Conservation (phyloP, 2,113 vertebrate genomes). For the Mungos mungo region DNA sequence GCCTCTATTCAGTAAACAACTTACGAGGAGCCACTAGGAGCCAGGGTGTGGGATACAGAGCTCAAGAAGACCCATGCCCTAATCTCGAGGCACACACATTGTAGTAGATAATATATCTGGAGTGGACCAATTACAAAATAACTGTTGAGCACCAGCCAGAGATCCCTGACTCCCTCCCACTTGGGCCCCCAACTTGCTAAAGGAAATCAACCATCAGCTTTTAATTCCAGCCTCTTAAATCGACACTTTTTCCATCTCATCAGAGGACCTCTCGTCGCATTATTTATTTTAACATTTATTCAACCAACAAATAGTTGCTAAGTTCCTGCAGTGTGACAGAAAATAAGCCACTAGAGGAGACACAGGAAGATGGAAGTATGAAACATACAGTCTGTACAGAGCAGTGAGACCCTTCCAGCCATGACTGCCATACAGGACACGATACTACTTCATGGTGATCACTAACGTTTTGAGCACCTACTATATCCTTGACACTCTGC, state of each 20-base stretch:
- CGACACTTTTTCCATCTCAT: not conserved
- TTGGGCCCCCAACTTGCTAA: not conserved
- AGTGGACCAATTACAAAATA: not conserved
- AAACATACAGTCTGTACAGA: not conserved
- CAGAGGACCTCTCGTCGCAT: not conserved
- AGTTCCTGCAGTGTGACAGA: not conserved
- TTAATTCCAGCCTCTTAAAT: not conserved
- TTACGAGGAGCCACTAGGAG: not conserved
- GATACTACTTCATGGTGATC: not conserved
- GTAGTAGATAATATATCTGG: not conserved
- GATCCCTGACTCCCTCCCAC: not conserved
- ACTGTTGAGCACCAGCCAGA: not conserved
- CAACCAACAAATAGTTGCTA: not conserved
- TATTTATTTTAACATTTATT: constrained; percentile 13
- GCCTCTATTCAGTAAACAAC: not conserved
- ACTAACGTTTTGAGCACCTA: not conserved
- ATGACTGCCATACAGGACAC: not conserved
- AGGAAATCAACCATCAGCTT: not conserved
- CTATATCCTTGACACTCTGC: not conserved
- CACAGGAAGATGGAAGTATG: not conserved
- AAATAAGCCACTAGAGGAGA: not conserved
- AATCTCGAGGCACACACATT: not conserved
- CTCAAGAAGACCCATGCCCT: rapidly evolving
- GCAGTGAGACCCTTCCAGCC: not conserved
- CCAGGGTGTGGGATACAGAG: not conserved